These are phyloP conservation scores for Holothuria glaberrima DNA, from an alignment of 35 echinoderm and acorn worm species.

Conservation along the genomic window DNA sequence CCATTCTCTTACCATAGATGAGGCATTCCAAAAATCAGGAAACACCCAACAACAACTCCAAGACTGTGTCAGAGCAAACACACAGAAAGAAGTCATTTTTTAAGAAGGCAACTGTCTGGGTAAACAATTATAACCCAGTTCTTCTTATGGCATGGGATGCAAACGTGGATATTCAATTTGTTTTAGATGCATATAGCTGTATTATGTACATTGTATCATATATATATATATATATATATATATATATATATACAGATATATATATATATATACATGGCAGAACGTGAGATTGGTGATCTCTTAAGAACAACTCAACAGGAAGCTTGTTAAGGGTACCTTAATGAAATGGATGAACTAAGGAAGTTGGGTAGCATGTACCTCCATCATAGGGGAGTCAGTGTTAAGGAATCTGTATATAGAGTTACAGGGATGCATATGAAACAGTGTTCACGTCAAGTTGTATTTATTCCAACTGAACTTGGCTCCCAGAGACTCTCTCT, in stretches of 20 bases:
- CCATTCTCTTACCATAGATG: not conserved
- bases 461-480: conserved; percentile 42
- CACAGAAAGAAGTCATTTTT: conserved; percentile 23
- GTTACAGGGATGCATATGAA: conserved; percentile 54
- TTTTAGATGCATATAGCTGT: conserved; percentile 23
- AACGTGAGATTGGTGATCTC: conserved; percentile 25
- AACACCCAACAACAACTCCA: conserved; percentile 21
- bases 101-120: conserved; percentile 55
- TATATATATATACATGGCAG: conserved; percentile 3
- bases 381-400: not conserved
- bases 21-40: conserved; percentile 25
- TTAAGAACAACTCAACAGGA: conserved; percentile 16
- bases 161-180: conserved; percentile 65
- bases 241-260: too few species aligned
- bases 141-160: conserved; percentile 49
- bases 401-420: conserved; percentile 32
- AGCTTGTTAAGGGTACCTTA: not conserved
- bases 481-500: conserved; percentile 17
- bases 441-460: conserved; percentile 28
- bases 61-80: not conserved
- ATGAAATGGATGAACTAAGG: not conserved
- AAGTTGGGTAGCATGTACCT: conserved; percentile 1
- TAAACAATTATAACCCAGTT: conserved; percentile 48
- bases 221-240: too few species aligned
- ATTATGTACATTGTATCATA: too few species aligned